Percentiles rank a stretch among this genome's conserved stretches.
Evolutionary conservation across 2,888 invertebrate species (phyloP).

Genomic region (Crossocerus cetratus): DNA sequence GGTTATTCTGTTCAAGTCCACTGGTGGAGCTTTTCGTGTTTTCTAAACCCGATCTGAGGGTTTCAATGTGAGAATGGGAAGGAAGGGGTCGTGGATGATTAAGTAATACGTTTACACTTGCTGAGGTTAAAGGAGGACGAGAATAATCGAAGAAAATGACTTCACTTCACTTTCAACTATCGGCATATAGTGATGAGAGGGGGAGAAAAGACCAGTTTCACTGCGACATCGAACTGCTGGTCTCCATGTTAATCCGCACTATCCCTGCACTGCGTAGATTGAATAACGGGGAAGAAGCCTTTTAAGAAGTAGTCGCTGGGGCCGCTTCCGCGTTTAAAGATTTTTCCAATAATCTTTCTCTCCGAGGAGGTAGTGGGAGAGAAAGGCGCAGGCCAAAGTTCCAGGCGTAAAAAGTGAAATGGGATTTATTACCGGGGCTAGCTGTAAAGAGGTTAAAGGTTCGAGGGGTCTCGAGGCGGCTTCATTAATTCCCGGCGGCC

Average conservation of each 20-base stretch:
- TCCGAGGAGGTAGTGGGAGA: too few species aligned
- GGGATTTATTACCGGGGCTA: conserved; percentile 33
- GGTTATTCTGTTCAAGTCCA: too few species aligned
- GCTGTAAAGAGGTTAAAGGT: conserved; percentile 25
- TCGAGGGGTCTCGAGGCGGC: conserved; percentile 6
- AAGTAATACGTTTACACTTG: too few species aligned
- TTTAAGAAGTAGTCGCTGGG: conserved; percentile 44
- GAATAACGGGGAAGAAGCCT: conserved; percentile 54
- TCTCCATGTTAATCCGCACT: conserved; percentile 15
- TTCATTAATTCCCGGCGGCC: conserved; percentile 35
- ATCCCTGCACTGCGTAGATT: conserved; percentile 35
- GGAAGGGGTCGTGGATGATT: too few species aligned
- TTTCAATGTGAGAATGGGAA: too few species aligned
- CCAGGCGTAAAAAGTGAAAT: conserved; percentile 34
- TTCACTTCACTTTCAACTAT: too few species aligned
- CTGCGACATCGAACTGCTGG: neutral
- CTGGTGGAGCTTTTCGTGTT: too few species aligned
- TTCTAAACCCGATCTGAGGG: too few species aligned
- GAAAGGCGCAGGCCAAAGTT: conserved; percentile 30
- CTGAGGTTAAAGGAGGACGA: too few species aligned
- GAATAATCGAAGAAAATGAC: too few species aligned
- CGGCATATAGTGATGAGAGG: too few species aligned
- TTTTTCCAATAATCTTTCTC: conserved; percentile 8
- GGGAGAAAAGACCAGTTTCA: too few species aligned
- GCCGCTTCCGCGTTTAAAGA: conserved; percentile 43